phyloP scores from a whole-genome alignment of 2,888 invertebrate genomes.

The Dryobota labecula region DNA sequence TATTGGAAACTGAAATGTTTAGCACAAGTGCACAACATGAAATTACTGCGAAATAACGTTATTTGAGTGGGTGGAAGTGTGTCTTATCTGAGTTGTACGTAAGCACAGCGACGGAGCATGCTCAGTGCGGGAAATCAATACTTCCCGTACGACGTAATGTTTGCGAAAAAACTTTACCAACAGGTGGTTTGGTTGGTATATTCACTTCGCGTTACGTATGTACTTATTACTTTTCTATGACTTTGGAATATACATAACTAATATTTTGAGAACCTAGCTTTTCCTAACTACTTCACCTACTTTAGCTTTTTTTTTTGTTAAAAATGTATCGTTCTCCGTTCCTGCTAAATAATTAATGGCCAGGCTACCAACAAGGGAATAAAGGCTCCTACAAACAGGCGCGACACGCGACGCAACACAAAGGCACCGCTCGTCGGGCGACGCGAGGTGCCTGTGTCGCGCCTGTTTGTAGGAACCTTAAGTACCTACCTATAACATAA shows the following conservation, averaged over 20 bases:
- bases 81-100: slow-evolving; percentile 79
- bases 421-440: no score
- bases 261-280: not conserved
- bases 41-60: slow-evolving; percentile 54
- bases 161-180: slow-evolving; percentile 73
- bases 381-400: no score
- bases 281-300: not conserved
- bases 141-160: slow-evolving; percentile 63
- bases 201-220: not conserved
- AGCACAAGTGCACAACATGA: slow-evolving; percentile 48
- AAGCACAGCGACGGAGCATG: slow-evolving; percentile 79
- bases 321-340: not conserved
- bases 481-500: not conserved
- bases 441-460: no score
- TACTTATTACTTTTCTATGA: not conserved
- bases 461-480: no score
- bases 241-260: not conserved
- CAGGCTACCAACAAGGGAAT: not conserved
- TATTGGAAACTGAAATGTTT: slow-evolving; percentile 40
- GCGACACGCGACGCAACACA: no score
- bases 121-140: slow-evolving; percentile 87
- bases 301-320: not conserved
- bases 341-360: not conserved
- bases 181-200: slow-evolving; percentile 74
- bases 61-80: slow-evolving; percentile 79